Evolutionary conservation across 2,113 vertebrate species (phyloP).

Genomic region (Holacanthus passer): DNA sequence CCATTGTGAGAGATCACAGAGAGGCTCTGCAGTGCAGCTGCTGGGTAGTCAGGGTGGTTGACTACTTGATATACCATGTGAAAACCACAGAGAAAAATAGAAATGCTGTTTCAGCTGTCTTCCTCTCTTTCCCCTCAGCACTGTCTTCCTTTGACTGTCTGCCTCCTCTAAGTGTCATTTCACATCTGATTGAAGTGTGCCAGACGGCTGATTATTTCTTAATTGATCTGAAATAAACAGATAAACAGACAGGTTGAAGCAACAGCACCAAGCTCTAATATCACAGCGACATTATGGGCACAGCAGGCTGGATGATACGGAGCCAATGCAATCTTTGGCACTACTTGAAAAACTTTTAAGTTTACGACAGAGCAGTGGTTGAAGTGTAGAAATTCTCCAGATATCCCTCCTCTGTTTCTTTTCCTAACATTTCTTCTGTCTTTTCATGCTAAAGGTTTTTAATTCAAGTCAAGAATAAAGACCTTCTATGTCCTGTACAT

Average conservation of each 20-base stretch:
- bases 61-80: neutral
- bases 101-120: slow-evolving; percentile 83
- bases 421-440: no score
- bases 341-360: neutral
- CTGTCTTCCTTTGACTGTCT: neutral
- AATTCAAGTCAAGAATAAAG: no score
- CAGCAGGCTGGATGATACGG: neutral
- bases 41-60: slow-evolving; percentile 27
- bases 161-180: neutral
- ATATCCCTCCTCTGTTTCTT: no score
- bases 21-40: slow-evolving; percentile 39
- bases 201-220: neutral
- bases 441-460: no score
- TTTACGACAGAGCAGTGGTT: neutral
- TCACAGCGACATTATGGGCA: neutral
- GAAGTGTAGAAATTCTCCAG: neutral
- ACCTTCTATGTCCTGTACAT: no score
- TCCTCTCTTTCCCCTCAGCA: neutral
- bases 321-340: neutral
- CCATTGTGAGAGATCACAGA: slow-evolving; percentile 56
- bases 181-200: no score
- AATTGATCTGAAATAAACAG: neutral
- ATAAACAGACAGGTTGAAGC: no score
- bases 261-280: neutral
- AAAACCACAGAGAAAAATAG: slow-evolving; percentile 76